phyloP scores from a whole-genome alignment of 2,113 vertebrate species.

The Gymnarchus niloticus region DNA sequence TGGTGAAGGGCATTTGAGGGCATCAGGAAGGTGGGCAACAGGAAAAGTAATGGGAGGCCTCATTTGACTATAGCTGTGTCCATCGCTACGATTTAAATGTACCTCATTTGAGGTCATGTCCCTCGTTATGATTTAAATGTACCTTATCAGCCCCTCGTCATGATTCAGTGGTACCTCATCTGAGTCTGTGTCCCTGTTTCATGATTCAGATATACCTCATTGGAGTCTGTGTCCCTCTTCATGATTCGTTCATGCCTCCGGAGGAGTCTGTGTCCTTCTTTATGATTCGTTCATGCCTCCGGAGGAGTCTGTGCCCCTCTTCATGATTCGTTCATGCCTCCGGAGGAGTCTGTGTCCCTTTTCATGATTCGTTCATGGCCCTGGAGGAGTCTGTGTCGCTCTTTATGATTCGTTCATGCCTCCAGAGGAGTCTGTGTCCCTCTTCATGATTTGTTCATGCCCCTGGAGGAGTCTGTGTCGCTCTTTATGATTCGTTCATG shows the following conservation, averaged over 20 bases:
- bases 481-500: not conserved
- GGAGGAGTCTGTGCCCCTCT: too few relatives aligned
- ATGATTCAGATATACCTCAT: too few relatives aligned
- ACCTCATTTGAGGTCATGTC: not conserved
- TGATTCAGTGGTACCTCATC: not conserved
- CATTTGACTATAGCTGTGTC: not conserved
- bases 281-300: too few relatives aligned
- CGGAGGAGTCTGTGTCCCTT: too few relatives aligned
- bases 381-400: not conserved
- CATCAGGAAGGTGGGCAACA: conserved; percentile 25
- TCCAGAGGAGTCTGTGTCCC: not conserved
- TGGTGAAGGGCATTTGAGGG: conserved; percentile 55
- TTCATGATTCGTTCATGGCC: not conserved
- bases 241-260: too few relatives aligned
- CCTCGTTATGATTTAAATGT: not conserved
- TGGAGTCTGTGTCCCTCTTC: too few relatives aligned
- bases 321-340: too few relatives aligned
- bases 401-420: not conserved
- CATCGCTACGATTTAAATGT: not conserved
- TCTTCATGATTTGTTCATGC: not conserved
- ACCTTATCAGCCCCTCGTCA: not conserved
- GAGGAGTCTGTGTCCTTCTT: too few relatives aligned
- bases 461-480: not conserved
- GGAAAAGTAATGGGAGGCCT: conserved; percentile 24
- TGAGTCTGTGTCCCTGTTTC: not conserved